Conservation (phyloP, 2,797 vertebrate genomes). For the Anolis apletophallus region DNA sequence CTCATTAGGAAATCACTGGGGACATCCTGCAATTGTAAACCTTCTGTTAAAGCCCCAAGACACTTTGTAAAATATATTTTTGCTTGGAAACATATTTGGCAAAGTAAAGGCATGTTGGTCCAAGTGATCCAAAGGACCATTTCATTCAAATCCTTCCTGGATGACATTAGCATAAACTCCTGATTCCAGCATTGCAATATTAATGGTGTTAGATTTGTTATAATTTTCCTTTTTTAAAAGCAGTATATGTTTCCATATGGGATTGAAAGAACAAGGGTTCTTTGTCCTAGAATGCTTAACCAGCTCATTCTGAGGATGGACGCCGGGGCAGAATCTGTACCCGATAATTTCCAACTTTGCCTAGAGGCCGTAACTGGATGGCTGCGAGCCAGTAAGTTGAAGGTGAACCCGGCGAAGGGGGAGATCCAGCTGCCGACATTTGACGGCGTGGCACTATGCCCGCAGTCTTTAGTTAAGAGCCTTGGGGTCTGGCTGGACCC, state of each 20-base stretch:
- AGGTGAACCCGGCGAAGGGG: no score
- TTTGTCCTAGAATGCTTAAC: neutral
- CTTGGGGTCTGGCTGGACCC: no score
- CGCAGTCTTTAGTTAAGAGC: no score
- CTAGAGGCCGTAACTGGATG: no score
- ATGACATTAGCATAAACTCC: neutral
- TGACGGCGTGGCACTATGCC: no score
- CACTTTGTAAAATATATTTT: slow-evolving; percentile 4
- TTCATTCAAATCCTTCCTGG: neutral
- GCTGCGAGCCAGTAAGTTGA: no score
- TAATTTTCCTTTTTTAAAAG: neutral
- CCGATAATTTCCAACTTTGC: no score
- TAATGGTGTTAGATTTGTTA: neutral
- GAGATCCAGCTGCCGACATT: no score
- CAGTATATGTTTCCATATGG: neutral
- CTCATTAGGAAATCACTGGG: slow-evolving; percentile 27
- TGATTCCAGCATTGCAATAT: neutral
- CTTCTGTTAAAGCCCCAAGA: neutral
- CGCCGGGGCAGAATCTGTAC: no score
- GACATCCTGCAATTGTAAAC: slow-evolving; percentile 12
- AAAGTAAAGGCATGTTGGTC: neutral
- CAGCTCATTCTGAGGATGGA: no score
- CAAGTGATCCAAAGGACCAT: neutral
- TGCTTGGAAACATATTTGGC: neutral
- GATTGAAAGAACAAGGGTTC: neutral